Evolutionary conservation across 1,140 invertebrate genomes (phyloP).

Genomic region (Scaptomyza montana): DNA sequence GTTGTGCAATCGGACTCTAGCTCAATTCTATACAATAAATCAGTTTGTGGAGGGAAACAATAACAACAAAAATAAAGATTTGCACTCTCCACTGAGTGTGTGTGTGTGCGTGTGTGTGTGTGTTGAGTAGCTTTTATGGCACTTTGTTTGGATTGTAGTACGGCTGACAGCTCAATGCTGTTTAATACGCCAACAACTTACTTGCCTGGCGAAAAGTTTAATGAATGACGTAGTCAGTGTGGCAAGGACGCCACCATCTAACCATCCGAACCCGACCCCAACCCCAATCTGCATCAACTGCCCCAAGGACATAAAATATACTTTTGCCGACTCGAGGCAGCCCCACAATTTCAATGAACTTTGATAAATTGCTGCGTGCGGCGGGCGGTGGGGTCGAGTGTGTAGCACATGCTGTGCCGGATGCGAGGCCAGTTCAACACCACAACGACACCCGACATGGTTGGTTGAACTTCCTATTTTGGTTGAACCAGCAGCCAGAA

Average conservation of each 20-base stretch:
- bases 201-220: slow-evolving; percentile 70
- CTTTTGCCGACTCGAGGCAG: slow-evolving; percentile 34
- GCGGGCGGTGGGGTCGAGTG: slow-evolving; percentile 15
- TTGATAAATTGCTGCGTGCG: slow-evolving; percentile 71
- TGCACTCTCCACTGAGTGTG: slow-evolving; percentile 36
- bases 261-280: not conserved
- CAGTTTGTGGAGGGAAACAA: slow-evolving; percentile 1
- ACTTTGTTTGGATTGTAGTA: slow-evolving; percentile 75
- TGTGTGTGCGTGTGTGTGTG: not conserved
- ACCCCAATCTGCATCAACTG: not conserved
- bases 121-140: slow-evolving; percentile 71
- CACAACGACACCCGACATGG: slow-evolving; percentile 42
- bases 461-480: slow-evolving; percentile 69
- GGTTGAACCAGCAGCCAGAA: slow-evolving; percentile 4
- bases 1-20: slow-evolving; percentile 7
- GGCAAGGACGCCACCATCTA: slow-evolving; percentile 50
- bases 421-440: slow-evolving; percentile 32
- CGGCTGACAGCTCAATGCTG: slow-evolving; percentile 78
- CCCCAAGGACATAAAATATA: slow-evolving; percentile 53
- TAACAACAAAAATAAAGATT: slow-evolving; percentile 50
- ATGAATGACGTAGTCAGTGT: slow-evolving; percentile 75
- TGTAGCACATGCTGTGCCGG: slow-evolving; percentile 6
- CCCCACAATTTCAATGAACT: slow-evolving; percentile 77
- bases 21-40: slow-evolving; percentile 36
- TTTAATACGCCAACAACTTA: slow-evolving; percentile 74